These are phyloP conservation scores for Drosophila macrospina DNA, from an alignment of 2,888 invertebrate species.

Conservation along the genomic window DNA sequence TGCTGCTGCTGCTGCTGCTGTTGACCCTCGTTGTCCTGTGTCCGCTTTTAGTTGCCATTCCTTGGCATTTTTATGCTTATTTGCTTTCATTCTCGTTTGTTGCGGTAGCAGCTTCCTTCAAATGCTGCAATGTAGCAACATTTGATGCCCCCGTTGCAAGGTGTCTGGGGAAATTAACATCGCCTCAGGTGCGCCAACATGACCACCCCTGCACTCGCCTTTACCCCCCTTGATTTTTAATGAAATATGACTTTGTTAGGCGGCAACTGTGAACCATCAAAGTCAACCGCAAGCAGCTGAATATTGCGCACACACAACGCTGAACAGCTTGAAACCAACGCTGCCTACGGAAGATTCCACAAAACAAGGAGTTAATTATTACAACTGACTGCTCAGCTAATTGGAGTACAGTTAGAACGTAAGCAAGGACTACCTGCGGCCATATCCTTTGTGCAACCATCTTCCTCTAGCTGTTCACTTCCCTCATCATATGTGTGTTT, in stretches of 20 bases:
- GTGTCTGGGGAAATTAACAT: constrained; percentile 75
- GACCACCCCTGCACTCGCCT: neutral
- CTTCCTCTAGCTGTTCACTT: neutral
- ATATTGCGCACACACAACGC: constrained; percentile 73
- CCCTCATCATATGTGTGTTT: constrained; percentile 4
- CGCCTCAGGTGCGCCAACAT: constrained; percentile 62
- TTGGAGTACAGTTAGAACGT: constrained; percentile 41
- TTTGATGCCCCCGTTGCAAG: constrained; percentile 43
- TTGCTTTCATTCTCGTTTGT: constrained; percentile 49
- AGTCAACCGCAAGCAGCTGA: constrained; percentile 44
- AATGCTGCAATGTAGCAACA: constrained; percentile 32
- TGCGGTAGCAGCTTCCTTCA: constrained; percentile 20
- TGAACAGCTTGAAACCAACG: constrained; percentile 44
- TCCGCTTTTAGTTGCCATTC: constrained; percentile 19
- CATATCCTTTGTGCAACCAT: constrained; percentile 25
- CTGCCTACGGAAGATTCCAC: constrained; percentile 16
- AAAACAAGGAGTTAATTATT: constrained; percentile 65
- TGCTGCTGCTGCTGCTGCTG: constrained; percentile 14
- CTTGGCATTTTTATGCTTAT: constrained; percentile 27
- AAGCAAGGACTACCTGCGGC: constrained; percentile 18
- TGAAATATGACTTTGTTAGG: constrained; percentile 65
- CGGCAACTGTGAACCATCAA: constrained; percentile 42
- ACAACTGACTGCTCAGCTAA: constrained; percentile 66
- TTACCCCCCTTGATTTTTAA: constrained; percentile 49
- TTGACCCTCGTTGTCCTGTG: constrained; percentile 27